Evolutionary conservation across 2,113 vertebrate genomes (phyloP), one percentile per base, ranked within the genome.

Genomic region (Mormoops blainvillei): DNA sequence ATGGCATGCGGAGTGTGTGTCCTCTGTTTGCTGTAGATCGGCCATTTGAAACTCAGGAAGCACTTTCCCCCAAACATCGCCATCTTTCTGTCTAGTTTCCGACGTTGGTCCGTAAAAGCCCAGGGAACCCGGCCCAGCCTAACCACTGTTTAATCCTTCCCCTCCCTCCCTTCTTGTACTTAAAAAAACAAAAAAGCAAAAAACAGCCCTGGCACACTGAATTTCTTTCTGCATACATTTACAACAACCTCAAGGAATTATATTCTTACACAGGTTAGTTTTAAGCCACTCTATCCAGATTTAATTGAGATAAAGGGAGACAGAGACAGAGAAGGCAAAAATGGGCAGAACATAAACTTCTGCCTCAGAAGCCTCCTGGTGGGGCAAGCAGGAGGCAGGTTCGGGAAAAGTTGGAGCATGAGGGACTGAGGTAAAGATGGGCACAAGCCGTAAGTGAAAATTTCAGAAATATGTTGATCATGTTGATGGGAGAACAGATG

Each of bases 181-280:
- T 14, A 71, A 68, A 54, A 43, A 50, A 61, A 31, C 28, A 56
- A 61, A 43, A 31, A 50, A 50, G n/a, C n/a, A n/a, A 33, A 58
- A 41, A 31, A 45, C 77, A 43, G 18, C 63, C 24, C 22, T 31
- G 7, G 33, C 22, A 18, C 4, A 19, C 50, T 20, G 31, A 80
- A 33, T 61, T 83, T 68, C n/a, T 87, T 89, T 92, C 77, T 63
- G 70, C 78, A 33, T 28, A 28, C 22, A 28, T 56, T 91, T 71
- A 87, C 3, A 68, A 54, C 12, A 43, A 16, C 76, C 33, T 58
- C 48, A 50, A 67, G 43, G 54, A 85, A 43, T 74, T 65, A 26
- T 12, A 48, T 58, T 73, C 19, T 85, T n/a, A n/a, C 1, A 6
- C 18, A 33, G 15, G 10, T 80, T 26, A 58, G 18, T 63, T 86